These are phyloP conservation scores for Drosophila murphyi DNA, from an alignment of 1,140 invertebrate genomes.

Conservation along the genomic window DNA sequence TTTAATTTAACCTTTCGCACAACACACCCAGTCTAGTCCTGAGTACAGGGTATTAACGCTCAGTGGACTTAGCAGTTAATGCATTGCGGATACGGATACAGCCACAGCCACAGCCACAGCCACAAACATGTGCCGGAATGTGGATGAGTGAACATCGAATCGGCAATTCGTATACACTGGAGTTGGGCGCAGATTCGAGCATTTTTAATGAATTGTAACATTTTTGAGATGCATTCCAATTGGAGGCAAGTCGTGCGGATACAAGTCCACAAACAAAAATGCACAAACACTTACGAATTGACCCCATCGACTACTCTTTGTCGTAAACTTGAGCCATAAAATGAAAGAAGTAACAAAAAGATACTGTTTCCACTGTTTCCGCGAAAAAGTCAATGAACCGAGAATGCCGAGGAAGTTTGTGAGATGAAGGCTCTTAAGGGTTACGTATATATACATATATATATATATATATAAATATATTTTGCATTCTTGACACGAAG, in stretches of 20 bases:
- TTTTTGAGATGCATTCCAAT: constrained; percentile 34
- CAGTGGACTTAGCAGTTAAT: constrained; percentile 4
- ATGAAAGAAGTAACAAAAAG: constrained; percentile 55
- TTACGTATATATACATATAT: neutral
- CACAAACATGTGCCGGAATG: constrained; percentile 25
- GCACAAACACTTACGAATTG: constrained; percentile 64
- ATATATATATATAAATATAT: neutral
- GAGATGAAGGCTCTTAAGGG: neutral
- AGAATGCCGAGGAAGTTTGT: constrained; percentile 34
- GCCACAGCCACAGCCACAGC: neutral
- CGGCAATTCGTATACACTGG: neutral
- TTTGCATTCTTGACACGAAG: neutral
- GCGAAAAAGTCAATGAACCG: constrained; percentile 61
- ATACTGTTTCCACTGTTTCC: constrained; percentile 26
- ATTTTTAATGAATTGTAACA: constrained; percentile 15
- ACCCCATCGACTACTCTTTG: constrained; percentile 54
- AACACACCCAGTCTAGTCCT: neutral
- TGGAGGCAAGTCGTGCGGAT: constrained; percentile 19
- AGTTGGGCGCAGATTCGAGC: neutral
- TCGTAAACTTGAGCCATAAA: constrained; percentile 75
- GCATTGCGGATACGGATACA: constrained; percentile 28
- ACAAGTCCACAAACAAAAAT: constrained; percentile 36
- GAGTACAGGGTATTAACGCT: constrained; percentile 13
- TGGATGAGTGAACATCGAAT: constrained; percentile 43
- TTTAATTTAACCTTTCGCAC: neutral